Conservation (phyloP, 1,140 invertebrate genomes). For the Penaeus japonicus region DNA sequence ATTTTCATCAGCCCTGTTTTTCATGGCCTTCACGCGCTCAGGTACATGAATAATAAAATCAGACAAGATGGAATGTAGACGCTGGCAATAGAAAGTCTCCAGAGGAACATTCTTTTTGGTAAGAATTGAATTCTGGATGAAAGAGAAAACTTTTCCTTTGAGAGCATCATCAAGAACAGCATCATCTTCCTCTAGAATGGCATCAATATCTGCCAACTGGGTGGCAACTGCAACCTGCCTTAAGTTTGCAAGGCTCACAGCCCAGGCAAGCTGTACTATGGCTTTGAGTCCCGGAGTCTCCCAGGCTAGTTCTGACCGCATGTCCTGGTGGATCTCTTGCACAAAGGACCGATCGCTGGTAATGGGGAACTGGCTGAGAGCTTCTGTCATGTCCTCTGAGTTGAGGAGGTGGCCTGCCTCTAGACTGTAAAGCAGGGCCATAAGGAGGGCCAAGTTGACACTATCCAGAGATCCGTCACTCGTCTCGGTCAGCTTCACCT, state of each 20-base stretch:
- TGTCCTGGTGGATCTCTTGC: constrained; percentile 54
- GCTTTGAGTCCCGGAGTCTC: constrained; percentile 74
- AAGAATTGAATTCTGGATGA: constrained; percentile 57
- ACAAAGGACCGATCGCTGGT: constrained; percentile 57
- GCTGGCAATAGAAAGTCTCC: constrained; percentile 79
- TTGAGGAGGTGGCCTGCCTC: constrained; percentile 78
- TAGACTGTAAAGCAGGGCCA: constrained; percentile 84
- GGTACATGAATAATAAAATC: constrained; percentile 95
- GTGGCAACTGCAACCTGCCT: constrained; percentile 66
- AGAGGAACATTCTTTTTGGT: constrained; percentile 56
- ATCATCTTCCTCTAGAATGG: constrained; percentile 76
- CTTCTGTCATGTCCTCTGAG: constrained; percentile 56
- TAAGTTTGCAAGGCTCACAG: constrained; percentile 81
- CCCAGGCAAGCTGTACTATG: constrained; percentile 80
- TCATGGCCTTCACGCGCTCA: constrained; percentile 84
- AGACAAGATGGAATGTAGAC: constrained; percentile 85
- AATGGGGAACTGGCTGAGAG: constrained; percentile 55
- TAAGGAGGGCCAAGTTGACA: constrained; percentile 79
- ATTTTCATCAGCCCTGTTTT: constrained; percentile 86
- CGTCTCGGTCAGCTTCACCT: constrained; percentile 62
- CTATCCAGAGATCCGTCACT: constrained; percentile 72
- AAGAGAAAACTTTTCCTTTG: constrained; percentile 66
- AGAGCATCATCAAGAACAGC: constrained; percentile 78
- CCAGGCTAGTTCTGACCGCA: constrained; percentile 51
- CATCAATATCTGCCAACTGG: constrained; percentile 51